These are phyloP conservation scores for Euthynnus affinis DNA, from an alignment of 2,797 vertebrate species.

Conservation along the genomic window DNA sequence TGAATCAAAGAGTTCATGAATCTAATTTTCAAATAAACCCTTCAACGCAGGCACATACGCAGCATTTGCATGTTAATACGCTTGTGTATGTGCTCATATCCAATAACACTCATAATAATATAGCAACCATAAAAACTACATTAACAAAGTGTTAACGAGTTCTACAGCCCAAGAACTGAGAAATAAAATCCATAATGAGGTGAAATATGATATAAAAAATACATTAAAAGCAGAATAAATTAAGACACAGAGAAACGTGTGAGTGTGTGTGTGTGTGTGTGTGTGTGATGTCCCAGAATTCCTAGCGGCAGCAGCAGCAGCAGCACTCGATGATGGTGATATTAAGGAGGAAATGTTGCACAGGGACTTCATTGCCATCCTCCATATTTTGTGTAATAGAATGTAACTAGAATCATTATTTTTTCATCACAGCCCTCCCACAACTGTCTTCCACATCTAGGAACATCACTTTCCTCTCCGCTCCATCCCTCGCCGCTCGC, in stretches of 20 bases:
- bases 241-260: conserved; percentile 27
- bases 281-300: conserved; percentile 62
- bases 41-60: background rate
- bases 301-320: conserved; percentile 45
- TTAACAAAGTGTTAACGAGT: conserved; percentile 53
- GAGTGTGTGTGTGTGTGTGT: conserved; percentile 33
- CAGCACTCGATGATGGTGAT: conserved; percentile 62
- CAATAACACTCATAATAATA: conserved; percentile 34
- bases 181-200: conserved; percentile 66
- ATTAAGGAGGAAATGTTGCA: conserved; percentile 64
- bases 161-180: conserved; percentile 24
- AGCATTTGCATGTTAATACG: background rate
- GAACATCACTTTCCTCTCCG: conserved; percentile 68
- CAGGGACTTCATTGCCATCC: conserved; percentile 61
- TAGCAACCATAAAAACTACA: conserved; percentile 7
- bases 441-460: conserved; percentile 73
- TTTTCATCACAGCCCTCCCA: conserved; percentile 80
- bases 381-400: conserved; percentile 74
- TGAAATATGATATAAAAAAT: conserved; percentile 72
- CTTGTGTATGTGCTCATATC: background rate
- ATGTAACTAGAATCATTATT: conserved; percentile 80
- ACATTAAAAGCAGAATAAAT: conserved; percentile 75
- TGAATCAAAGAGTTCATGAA: conserved; percentile 3
- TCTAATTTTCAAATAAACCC: background rate
- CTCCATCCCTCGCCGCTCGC: conserved; percentile 48